Evolutionary conservation across 2,888 invertebrate species (phyloP).

Genomic region (Nomada hirtipes): DNA sequence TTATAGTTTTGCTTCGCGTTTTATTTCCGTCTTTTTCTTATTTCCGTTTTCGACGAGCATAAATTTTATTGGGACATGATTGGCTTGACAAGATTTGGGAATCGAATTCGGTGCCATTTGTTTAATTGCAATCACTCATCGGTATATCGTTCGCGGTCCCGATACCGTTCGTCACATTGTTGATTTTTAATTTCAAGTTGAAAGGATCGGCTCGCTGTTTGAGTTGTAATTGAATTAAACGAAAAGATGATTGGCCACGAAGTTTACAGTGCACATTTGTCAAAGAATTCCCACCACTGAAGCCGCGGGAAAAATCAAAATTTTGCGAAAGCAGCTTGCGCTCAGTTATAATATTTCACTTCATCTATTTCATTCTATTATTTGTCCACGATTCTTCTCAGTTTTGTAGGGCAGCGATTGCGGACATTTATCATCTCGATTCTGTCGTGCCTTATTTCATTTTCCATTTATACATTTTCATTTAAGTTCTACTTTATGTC

Average conservation of each 20-base stretch:
- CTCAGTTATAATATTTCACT: too few species aligned
- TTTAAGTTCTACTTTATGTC: too few species aligned
- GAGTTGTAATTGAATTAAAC: constrained; percentile 24
- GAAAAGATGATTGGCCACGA: neutral
- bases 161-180: neutral
- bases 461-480: too few species aligned
- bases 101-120: constrained; percentile 21
- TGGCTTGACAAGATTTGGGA: too few species aligned
- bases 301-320: constrained; percentile 13
- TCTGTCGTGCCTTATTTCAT: neutral
- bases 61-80: constrained; percentile 15
- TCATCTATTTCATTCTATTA: neutral
- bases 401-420: too few species aligned
- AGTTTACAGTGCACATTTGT: constrained; percentile 12
- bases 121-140: constrained; percentile 13
- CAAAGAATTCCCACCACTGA: neutral
- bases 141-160: neutral
- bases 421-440: too few species aligned
- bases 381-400: neutral
- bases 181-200: constrained; percentile 27
- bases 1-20: neutral
- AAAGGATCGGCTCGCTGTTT: constrained; percentile 2
- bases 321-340: neutral
- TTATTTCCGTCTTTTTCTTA: neutral
- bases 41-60: neutral